These are phyloP conservation scores for Pagetopsis macropterus DNA, from an alignment of 2,797 vertebrate species.

Conservation along the genomic window DNA sequence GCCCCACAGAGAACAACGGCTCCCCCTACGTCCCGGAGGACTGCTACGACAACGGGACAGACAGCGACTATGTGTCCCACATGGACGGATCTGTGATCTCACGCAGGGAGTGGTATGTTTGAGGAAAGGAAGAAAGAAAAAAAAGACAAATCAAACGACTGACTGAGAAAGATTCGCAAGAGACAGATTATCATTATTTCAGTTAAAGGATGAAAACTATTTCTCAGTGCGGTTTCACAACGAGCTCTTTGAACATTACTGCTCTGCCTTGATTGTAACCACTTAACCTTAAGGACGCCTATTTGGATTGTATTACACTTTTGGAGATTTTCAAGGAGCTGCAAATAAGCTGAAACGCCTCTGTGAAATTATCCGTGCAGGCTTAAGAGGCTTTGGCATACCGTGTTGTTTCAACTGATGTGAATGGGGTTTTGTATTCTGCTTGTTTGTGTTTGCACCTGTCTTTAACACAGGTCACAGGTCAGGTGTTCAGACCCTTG, in stretches of 20 bases:
- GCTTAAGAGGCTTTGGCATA: constrained; percentile 41
- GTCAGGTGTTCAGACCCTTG: constrained; percentile 53
- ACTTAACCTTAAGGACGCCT: constrained; percentile 74
- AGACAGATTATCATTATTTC: constrained; percentile 63
- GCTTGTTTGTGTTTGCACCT: constrained; percentile 66
- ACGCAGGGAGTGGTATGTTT: constrained; percentile 99
- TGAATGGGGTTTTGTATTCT: constrained; percentile 66
- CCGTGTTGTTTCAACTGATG: constrained; percentile 49
- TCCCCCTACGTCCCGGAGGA: constrained; percentile 91
- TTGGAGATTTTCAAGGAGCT: constrained; percentile 63
- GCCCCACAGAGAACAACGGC: constrained; percentile 81
- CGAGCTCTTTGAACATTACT: constrained; percentile 59
- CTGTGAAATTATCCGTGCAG: constrained; percentile 33
- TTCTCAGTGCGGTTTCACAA: constrained; percentile 56
- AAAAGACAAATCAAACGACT: constrained; percentile 43
- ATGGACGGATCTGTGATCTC: constrained; percentile 98
- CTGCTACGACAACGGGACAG: constrained; percentile 91
- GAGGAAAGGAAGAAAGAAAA: constrained; percentile 54
- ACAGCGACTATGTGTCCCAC: constrained; percentile 97
- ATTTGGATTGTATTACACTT: constrained; percentile 58
- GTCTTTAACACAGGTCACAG: constrained; percentile 53
- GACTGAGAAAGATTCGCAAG: constrained; percentile 60
- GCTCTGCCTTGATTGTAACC: constrained; percentile 77
- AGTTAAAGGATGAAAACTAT: constrained; percentile 34
- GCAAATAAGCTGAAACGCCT: constrained; percentile 51